A percentile compares a stretch with the other conserved stretches of the same genome.
phyloP scores from a whole-genome alignment of 2,888 invertebrate genomes.

The Drosophila melanocephala region DNA sequence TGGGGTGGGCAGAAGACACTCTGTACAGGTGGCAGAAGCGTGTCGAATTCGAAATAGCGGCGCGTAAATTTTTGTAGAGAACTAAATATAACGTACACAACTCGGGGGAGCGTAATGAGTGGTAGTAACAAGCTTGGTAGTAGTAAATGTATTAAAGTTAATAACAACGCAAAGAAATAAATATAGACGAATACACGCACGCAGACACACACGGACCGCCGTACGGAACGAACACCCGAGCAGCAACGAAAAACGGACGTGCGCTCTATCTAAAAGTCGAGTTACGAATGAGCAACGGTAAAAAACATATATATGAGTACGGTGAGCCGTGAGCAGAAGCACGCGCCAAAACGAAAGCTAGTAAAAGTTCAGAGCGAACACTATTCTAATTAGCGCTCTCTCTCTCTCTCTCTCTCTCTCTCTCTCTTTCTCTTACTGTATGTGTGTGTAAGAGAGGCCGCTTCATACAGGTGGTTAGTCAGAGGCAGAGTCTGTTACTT shows the following conservation, averaged over 20 bases:
- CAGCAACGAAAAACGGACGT: conserved; percentile 53
- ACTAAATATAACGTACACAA: conserved; percentile 45
- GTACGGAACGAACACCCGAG: conserved; percentile 28
- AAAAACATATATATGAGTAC: conserved; percentile 28
- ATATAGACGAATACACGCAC: conserved; percentile 46
- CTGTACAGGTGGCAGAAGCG: conserved; percentile 65
- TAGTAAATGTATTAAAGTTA: conserved; percentile 57
- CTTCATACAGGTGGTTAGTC: conserved; percentile 57
- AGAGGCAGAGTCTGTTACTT: conserved; percentile 10
- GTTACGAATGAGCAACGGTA: conserved; percentile 75
- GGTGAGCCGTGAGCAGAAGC: conserved; percentile 53
- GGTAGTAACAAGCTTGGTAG: conserved; percentile 61
- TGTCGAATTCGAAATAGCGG: conserved; percentile 52
- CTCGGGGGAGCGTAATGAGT: conserved; percentile 36
- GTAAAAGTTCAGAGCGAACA: conserved; percentile 55
- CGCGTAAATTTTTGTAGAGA: conserved; percentile 52
- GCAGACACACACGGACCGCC: conserved; percentile 42
- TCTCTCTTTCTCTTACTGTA: background rate
- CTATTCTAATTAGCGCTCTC: conserved; percentile 14
- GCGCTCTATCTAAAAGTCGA: conserved; percentile 70
- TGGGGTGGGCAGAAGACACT: conserved; percentile 19
- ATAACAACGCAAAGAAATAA: conserved; percentile 75
- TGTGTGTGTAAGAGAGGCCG: conserved; percentile 12
- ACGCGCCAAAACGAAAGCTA: conserved; percentile 69
- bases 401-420: background rate